A percentile compares a stretch with the other conserved stretches of the same genome.
phyloP scores from a whole-genome alignment of 2,888 invertebrate genomes.

The Germaria angustata region DNA sequence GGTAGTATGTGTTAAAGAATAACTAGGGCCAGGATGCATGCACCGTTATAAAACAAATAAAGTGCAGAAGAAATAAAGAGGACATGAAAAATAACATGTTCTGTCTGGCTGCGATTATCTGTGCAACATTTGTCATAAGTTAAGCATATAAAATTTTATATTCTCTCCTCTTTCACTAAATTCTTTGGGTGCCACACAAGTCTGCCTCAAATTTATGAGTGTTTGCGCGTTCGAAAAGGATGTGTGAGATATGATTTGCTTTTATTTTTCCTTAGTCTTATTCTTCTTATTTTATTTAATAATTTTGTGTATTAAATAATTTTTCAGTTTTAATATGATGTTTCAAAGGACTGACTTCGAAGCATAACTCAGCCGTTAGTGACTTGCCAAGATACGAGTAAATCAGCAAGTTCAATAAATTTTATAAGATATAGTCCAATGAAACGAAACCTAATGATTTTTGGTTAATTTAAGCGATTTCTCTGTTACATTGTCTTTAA shows the following conservation, averaged over 20 bases:
- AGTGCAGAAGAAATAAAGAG: slow-evolving; percentile 5
- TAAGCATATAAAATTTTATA: slow-evolving; percentile 70
- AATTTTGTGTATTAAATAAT: background rate
- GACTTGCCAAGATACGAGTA: too few relatives aligned
- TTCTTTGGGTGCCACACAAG: background rate
- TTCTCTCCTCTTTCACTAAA: slow-evolving; percentile 43
- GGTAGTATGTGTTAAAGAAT: background rate
- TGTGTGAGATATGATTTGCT: background rate
- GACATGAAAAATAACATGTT: slow-evolving; percentile 74
- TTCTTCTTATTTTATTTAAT: background rate
- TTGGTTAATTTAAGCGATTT: too few relatives aligned
- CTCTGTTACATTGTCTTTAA: too few relatives aligned
- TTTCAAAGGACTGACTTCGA: too few relatives aligned
- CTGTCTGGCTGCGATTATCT: slow-evolving; percentile 78
- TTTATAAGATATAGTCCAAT: too few relatives aligned
- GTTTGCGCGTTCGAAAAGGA: background rate
- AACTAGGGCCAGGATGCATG: too few relatives aligned
- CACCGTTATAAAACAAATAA: slow-evolving; percentile 4
- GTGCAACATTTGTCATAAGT: slow-evolving; percentile 77
- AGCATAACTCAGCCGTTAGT: too few relatives aligned
- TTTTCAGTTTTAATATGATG: too few relatives aligned
- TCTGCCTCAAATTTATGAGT: slow-evolving; percentile 30
- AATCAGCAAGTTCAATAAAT: too few relatives aligned
- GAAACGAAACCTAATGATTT: too few relatives aligned
- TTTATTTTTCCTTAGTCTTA: background rate